Evolutionary conservation across 2,797 vertebrate species (phyloP), one percentile per base, ranked within the genome.

Genomic region (Cyprinodon diabolis): DNA sequence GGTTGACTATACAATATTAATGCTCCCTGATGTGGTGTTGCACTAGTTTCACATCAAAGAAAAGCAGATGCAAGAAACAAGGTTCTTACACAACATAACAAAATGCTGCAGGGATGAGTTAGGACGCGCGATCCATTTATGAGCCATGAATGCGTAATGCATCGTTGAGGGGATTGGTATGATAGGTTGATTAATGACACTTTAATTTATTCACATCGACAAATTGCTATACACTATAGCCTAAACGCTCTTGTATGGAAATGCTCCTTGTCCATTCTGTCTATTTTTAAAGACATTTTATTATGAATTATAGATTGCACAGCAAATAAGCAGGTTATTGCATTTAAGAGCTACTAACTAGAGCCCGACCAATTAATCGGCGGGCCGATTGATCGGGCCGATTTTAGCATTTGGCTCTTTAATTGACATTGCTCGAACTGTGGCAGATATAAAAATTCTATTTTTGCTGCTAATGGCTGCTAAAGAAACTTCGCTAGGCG

Each of bases 21-120:
- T 87, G 83, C 76, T 86, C 80, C 81, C 84, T 86, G 81, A 88
- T 91, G 86, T 81, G 89, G 80, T 80, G 81, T 89, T 86, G 84
- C 86, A 89, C 76, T 82, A 90, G 81, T 89, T 90, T 78, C 86
- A 89, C 87, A 91, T 92, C 86, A 92, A 91, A 92, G 87, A 75
- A 5, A 74, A 79, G 73, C 85, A 51, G 75, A 84, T 58, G 11
- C 58, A 82, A 75, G 77, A 87, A 72, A 87, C 85, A 80, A 89
- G 89, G 72, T 71, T 79, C 79, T 78, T 81, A 80, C 88, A 86
- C 72, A 72, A 75, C 51, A 63, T 76, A 84, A 87, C 85, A 84
- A 91, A 87, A 80, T 74, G 82, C 74, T 78, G 71, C 68, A 57
- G 73, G 78, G 74, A 76, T 57, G 21, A 73, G 49, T 63, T 63